Evolutionary conservation across 1,140 invertebrate genomes (phyloP).

Genomic region (Eufriesea mexicana): DNA sequence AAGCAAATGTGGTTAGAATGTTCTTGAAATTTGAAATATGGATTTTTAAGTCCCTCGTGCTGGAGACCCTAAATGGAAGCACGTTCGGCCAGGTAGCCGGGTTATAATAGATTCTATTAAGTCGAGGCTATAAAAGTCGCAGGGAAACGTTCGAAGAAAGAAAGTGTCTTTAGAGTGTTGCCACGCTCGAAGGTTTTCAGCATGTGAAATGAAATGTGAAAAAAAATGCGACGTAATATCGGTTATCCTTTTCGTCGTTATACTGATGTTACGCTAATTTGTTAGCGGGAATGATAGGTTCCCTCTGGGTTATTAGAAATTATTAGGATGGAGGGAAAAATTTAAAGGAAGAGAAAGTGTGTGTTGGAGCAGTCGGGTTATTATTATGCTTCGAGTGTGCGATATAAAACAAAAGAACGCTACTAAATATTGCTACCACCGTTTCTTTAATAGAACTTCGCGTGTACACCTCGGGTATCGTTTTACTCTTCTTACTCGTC

Average conservation of each 20-base stretch:
- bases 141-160: constrained; percentile 15
- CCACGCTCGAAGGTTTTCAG: not conserved
- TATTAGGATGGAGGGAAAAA: constrained; percentile 15
- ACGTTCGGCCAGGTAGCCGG: constrained; percentile 10
- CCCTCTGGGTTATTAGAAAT: not conserved
- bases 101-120: constrained; percentile 36
- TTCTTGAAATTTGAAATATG: constrained; percentile 28
- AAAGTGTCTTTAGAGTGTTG: constrained; percentile 19
- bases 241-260: not conserved
- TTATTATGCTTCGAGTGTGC: not conserved
- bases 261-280: constrained; percentile 1
- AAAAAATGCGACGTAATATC: not conserved
- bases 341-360: constrained; percentile 19
- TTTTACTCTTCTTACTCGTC: not conserved
- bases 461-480: no score
- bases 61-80: not conserved
- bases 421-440: not conserved
- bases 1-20: not conserved
- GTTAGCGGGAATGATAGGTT: not conserved
- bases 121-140: constrained; percentile 23
- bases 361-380: not conserved
- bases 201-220: not conserved
- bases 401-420: not conserved
- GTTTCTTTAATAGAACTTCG: no score
- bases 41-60: not conserved